These are phyloP conservation scores for Tetramorium simillimum DNA, from an alignment of 1,140 invertebrate species.

Conservation along the genomic window DNA sequence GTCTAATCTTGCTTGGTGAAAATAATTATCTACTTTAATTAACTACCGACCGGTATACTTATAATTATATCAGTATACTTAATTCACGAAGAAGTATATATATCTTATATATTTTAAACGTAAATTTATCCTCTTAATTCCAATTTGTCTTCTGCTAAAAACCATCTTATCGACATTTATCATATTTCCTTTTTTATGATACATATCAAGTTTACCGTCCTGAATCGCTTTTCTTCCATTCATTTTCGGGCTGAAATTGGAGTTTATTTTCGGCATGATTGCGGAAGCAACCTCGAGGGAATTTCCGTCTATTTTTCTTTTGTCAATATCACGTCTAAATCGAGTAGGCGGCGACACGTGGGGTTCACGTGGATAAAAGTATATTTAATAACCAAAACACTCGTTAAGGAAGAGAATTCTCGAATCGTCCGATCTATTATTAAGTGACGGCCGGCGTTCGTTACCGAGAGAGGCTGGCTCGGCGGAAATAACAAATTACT, in stretches of 20 bases:
- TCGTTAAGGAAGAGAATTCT: not conserved
- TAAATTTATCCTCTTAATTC: not conserved
- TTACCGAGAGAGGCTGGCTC: slow-evolving; percentile 13
- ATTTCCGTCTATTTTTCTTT: not conserved
- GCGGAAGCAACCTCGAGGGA: not conserved
- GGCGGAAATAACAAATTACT: slow-evolving; percentile 59
- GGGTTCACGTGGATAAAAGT: not conserved
- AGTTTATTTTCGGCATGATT: slow-evolving; percentile 2
- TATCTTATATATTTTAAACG: not conserved
- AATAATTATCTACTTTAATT: slow-evolving; percentile 20
- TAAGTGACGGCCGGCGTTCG: slow-evolving; percentile 19
- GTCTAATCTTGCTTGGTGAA: not conserved
- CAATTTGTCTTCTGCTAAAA: not conserved
- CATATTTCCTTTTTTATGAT: not conserved
- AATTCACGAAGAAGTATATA: not conserved
- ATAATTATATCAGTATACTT: too few relatives aligned
- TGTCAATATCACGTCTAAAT: not conserved
- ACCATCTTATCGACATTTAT: not conserved
- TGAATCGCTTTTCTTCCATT: not conserved
- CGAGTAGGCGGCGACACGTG: not conserved
- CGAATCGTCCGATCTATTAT: slow-evolving; percentile 25
- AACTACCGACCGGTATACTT: too few relatives aligned
- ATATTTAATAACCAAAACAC: slow-evolving; percentile 36
- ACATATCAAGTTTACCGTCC: not conserved
- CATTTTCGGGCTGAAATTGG: not conserved